Percentiles rank a stretch among this genome's conserved stretches.
phyloP scores from a whole-genome alignment of 2,797 vertebrate genomes.

The Adelosebastes latens region DNA sequence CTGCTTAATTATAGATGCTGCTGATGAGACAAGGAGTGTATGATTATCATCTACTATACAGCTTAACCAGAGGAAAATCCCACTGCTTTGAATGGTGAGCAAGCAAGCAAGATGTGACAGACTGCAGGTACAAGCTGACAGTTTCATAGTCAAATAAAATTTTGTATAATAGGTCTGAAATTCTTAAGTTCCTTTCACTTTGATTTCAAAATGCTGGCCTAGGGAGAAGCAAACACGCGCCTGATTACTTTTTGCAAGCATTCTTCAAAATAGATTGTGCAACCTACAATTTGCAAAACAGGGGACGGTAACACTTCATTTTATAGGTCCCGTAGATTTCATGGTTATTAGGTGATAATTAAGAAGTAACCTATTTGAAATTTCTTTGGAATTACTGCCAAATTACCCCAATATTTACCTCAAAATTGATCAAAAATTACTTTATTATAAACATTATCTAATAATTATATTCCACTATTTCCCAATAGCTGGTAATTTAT shows the following conservation, averaged over 20 bases:
- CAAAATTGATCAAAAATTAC: too few relatives aligned
- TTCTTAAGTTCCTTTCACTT: background rate
- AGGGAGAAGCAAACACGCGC: background rate
- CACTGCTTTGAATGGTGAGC: background rate
- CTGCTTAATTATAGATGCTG: slow-evolving; percentile 61
- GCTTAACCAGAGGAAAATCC: slow-evolving; percentile 26
- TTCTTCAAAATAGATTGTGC: background rate
- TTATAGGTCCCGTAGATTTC: too few relatives aligned
- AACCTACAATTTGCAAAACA: background rate
- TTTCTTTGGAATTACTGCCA: too few relatives aligned
- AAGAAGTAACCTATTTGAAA: too few relatives aligned
- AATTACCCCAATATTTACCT: too few relatives aligned
- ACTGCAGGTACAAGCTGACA: background rate
- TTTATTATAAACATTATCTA: too few relatives aligned
- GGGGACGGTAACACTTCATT: too few relatives aligned
- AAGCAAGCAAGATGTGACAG: slow-evolving; percentile 1
- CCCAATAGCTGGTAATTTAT: too few relatives aligned
- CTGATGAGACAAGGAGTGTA: slow-evolving; percentile 47
- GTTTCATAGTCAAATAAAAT: background rate
- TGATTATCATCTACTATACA: slow-evolving; percentile 45
- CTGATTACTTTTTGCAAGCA: background rate
- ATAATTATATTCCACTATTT: too few relatives aligned
- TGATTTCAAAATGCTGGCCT: background rate
- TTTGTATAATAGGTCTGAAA: background rate
- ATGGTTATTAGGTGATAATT: too few relatives aligned